phyloP scores from a whole-genome alignment of 2,888 invertebrate species.

The Gymnocheta viridis region DNA sequence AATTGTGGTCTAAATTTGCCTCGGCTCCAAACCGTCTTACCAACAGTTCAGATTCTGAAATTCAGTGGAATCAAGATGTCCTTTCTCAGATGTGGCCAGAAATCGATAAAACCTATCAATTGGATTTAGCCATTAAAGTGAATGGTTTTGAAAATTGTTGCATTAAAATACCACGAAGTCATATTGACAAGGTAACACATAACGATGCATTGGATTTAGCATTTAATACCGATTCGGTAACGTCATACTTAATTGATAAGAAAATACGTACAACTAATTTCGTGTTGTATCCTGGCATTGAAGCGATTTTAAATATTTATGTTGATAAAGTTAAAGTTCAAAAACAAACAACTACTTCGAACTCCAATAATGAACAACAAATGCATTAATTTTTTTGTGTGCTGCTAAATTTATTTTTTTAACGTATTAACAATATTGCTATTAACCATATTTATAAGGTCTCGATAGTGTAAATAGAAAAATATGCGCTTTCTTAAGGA shows the following conservation, averaged over 20 bases:
- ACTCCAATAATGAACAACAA: conserved; percentile 65
- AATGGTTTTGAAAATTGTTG: conserved; percentile 83
- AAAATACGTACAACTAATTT: conserved; percentile 80
- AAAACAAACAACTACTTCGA: conserved; percentile 63
- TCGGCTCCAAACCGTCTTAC: conserved; percentile 85
- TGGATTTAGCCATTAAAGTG: conserved; percentile 86
- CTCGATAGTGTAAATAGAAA: background rate
- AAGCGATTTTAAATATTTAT: conserved; percentile 81
- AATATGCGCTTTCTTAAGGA: background rate
- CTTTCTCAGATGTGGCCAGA: conserved; percentile 90
- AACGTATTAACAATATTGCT: too few relatives aligned
- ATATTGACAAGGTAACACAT: conserved; percentile 83
- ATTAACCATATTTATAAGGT: conserved; percentile 22
- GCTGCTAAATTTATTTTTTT: conserved; percentile 32
- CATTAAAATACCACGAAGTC: conserved; percentile 83
- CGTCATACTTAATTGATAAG: conserved; percentile 78
- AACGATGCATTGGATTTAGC: conserved; percentile 84
- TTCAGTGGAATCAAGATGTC: conserved; percentile 87
- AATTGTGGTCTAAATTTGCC: conserved; percentile 92
- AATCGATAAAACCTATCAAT: conserved; percentile 86
- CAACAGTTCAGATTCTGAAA: conserved; percentile 81
- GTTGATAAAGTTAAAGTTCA: conserved; percentile 76
- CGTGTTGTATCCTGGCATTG: conserved; percentile 81
- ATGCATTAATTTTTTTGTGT: conserved; percentile 47
- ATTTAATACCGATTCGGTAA: conserved; percentile 81